Evolutionary conservation across 2,797 vertebrate genomes (phyloP).

Genomic region (Pangasius djambal): DNA sequence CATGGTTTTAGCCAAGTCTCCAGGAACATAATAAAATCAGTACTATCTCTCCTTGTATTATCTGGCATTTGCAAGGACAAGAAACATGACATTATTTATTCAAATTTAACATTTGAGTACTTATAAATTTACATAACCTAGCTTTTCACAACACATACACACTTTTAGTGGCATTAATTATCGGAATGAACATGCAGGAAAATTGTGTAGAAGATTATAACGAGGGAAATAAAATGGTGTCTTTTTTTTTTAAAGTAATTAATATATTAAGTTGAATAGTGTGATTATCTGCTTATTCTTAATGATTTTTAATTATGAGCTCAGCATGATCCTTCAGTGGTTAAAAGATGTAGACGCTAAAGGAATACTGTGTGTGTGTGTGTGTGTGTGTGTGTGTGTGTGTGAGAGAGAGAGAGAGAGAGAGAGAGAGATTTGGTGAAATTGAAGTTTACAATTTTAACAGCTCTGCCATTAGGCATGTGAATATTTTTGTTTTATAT

Average conservation of each 20-base stretch:
- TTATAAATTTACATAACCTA: conserved; percentile 23
- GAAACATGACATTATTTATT: conserved; percentile 22
- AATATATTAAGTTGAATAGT: conserved; percentile 4
- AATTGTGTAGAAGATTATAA: conserved; percentile 3
- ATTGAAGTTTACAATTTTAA: conserved; percentile 52
- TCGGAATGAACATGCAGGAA: not conserved
- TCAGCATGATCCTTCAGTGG: conserved; percentile 32
- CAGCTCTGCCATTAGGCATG: conserved; percentile 52
- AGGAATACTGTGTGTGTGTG: conserved; percentile 33
- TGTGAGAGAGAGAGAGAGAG: conserved; percentile 4
- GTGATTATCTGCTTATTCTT: conserved; percentile 21
- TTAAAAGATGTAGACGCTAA: conserved; percentile 55
- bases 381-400: not conserved
- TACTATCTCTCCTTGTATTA: conserved; percentile 18
- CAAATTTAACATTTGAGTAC: conserved; percentile 31
- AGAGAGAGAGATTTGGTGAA: conserved; percentile 6
- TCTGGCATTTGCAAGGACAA: conserved; percentile 15
- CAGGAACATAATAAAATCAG: not conserved
- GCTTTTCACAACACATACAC: conserved; percentile 9
- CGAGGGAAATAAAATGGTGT: not conserved
- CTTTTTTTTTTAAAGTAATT: conserved; percentile 16
- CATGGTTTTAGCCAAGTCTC: not conserved
- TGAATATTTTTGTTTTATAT: conserved; percentile 62
- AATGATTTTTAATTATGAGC: conserved; percentile 52
- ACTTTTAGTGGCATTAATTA: not conserved